Base-by-base conservation (phyloP, 2,888 invertebrate genomes). In the Ochropleura leucogaster region DNA sequence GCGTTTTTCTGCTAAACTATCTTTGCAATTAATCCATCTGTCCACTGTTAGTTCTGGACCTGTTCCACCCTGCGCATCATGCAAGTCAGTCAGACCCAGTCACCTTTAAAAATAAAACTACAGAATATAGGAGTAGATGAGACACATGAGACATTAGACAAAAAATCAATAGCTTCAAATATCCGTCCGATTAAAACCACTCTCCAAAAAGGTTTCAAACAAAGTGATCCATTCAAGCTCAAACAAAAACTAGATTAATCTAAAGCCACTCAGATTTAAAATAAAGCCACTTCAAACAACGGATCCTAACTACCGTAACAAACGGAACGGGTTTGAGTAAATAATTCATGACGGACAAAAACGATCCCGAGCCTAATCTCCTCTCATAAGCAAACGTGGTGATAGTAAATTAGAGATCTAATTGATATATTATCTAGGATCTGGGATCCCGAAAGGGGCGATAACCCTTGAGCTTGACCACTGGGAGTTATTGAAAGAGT, bases 341-440 rank as follows among this genome's bases (percentile, higher is more conserved):
- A 85, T 87, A 79, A 87, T 84, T 83, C 81, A 86, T 82, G 70
- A 72, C 68, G 76, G 62, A 79, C 83, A 85, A 82, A 86, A 86
- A 80, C 83, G 74, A 70, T 60, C 51, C n/a, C 60, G 44, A 40
- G 44, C 64, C 70, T 85, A 84, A 82, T 79, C 81, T 82, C 78
- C 84, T 59, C 80, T 83, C 83, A 82, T 80, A 82, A 71, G 70
- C 74, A 80, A 80, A 78, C 76, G 63, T 67, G 60, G 59, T 70
- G 73, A 81, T 84, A 85, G 83, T 86, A 83, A 86, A 86, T 85
- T 84, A 76, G 80, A 86, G 72, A 77, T 82, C 80, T 86, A 89
- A 89, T 89, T 90, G 86, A 83, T 87, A 87, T 81, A 88, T 87
- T 87, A 85, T 88, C 84, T 84, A 49, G 73, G 77, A 70, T 53